Conservation (phyloP, 92 coral and sea anemone genomes). For the Heliopora coerulea region DNA sequence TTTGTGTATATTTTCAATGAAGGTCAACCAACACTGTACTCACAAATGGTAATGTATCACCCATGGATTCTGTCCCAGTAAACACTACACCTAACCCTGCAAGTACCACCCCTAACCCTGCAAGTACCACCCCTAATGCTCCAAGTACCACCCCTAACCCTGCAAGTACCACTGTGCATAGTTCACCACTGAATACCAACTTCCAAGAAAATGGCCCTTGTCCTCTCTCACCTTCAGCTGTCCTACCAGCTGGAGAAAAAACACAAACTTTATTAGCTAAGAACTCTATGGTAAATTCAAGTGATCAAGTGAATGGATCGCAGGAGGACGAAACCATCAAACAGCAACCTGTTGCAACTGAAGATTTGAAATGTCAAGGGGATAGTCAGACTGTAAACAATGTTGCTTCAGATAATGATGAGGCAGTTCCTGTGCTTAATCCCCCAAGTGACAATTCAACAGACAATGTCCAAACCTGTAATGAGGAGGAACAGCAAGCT, state of each 20-base stretch:
- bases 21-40: slow-evolving; percentile 8
- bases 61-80: background rate
- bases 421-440: background rate
- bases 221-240: background rate
- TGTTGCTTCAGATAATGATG: background rate
- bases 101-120: background rate
- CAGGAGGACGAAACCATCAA: background rate
- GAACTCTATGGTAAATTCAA: background rate
- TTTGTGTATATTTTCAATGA: too few relatives aligned
- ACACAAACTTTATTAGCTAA: background rate
- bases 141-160: background rate
- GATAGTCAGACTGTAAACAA: background rate
- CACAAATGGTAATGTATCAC: slow-evolving; percentile 30
- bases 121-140: background rate
- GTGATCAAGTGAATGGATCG: background rate
- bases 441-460: background rate
- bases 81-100: background rate
- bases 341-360: background rate
- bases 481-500: background rate
- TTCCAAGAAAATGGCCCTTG: slow-evolving; percentile 2
- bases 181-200: slow-evolving; percentile 25
- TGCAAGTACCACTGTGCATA: background rate
- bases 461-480: background rate
- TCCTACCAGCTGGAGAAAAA: background rate
- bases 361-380: background rate